Conservation (phyloP, 2,888 invertebrate genomes). For the Teleiodes luculella region DNA sequence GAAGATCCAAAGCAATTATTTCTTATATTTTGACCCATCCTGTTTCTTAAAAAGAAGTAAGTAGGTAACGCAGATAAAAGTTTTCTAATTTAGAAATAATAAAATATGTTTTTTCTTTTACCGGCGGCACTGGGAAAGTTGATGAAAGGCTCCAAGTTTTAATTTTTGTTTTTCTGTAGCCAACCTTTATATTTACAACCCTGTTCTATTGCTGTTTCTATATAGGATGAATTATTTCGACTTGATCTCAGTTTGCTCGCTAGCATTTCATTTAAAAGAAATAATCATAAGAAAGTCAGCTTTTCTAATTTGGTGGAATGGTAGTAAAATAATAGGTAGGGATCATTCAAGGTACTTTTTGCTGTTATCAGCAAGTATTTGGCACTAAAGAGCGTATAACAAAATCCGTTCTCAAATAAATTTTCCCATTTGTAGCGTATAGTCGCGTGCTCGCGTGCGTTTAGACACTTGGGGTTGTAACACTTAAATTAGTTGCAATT, state of each 20-base stretch:
- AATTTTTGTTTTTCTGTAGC: constrained; percentile 62
- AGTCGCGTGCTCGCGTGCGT: constrained; percentile 73
- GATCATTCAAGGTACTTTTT: constrained; percentile 5
- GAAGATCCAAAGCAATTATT: constrained; percentile 32
- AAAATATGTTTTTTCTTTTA: constrained; percentile 62
- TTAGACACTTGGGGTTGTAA: constrained; percentile 61
- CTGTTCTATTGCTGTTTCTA: constrained; percentile 44
- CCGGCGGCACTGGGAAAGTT: constrained; percentile 57
- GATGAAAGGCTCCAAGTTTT: constrained; percentile 65
- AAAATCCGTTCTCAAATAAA: constrained; percentile 19
- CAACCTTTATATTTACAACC: constrained; percentile 56
- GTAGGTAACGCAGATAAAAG: constrained; percentile 49
- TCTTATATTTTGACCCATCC: constrained; percentile 42
- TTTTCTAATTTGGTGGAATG: no score
- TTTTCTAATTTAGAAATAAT: constrained; percentile 72
- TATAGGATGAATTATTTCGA: not conserved
- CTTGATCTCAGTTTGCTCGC: not conserved
- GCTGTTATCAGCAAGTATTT: constrained; percentile 16
- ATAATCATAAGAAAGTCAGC: not conserved
- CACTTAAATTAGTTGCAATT: constrained; percentile 76
- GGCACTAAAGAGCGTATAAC: constrained; percentile 9
- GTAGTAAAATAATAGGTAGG: no score
- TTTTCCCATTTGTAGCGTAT: constrained; percentile 32
- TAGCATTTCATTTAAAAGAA: not conserved
- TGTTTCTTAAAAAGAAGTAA: constrained; percentile 41